These are phyloP conservation scores for Mus spretus DNA, from an alignment of 2,797 vertebrate species.

Conservation along the genomic window DNA sequence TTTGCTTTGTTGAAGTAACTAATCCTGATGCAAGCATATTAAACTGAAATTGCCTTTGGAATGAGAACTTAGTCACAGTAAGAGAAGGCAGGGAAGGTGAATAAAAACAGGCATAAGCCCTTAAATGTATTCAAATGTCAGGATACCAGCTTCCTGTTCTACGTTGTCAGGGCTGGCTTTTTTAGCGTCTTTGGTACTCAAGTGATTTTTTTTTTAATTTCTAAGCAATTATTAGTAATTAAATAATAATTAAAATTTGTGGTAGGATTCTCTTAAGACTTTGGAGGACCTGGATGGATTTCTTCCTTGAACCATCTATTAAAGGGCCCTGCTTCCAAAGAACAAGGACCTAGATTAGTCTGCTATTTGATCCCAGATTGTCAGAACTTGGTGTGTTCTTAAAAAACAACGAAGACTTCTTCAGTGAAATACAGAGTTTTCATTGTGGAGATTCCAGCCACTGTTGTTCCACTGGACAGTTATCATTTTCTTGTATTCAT, in stretches of 20 bases:
- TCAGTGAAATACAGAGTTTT: background rate
- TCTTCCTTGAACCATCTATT: background rate
- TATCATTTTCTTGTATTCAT: slow-evolving; percentile 47
- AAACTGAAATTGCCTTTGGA: slow-evolving; percentile 15
- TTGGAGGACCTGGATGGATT: slow-evolving; percentile 16
- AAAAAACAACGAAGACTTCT: slow-evolving; percentile 13
- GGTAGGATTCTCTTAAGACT: slow-evolving; percentile 23
- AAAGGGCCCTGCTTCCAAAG: background rate
- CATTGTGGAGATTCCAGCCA: background rate
- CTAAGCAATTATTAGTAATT: slow-evolving; percentile 14
- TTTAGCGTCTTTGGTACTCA: slow-evolving; percentile 23
- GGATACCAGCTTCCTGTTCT: background rate
- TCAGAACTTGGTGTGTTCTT: slow-evolving; percentile 19
- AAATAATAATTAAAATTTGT: slow-evolving; percentile 25
- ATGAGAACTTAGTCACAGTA: background rate
- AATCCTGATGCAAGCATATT: background rate
- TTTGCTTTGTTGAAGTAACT: slow-evolving; percentile 13
- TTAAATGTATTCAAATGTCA: background rate
- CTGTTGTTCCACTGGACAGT: background rate
- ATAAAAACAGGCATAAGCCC: background rate
- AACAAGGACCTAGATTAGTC: background rate
- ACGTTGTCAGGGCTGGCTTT: background rate
- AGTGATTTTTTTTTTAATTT: background rate
- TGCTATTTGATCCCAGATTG: background rate
- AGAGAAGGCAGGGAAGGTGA: background rate